Base-by-base conservation (phyloP, 2,113 vertebrate genomes). In the Leptodactylus fuscus region DNA sequence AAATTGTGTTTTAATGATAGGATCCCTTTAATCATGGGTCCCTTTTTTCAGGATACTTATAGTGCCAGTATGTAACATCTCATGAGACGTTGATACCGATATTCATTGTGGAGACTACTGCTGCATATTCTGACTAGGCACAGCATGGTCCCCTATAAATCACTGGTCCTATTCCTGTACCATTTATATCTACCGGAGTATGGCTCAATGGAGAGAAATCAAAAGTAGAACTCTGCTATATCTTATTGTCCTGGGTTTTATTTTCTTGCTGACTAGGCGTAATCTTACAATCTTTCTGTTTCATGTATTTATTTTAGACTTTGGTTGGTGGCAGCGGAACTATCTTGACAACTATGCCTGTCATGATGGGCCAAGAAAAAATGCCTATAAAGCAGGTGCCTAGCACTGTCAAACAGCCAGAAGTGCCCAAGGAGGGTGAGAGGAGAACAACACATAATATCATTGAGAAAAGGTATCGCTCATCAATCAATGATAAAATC, bases 401-500 rank as follows among this genome's bases (percentile, higher is more conserved):
- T 0, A 76, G 85, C 58, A 90, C 88, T 87, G 27, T 94, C 90
- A 90, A 95, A 90, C 85, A 96, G 88, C 87, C 94, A 77, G 89
- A 97, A 89, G 91, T 95, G 90, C 94, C 96, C 85, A 99, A 99
- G 90, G 97, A 99, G 91, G 98, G 98, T 6, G 98, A 99, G 88
- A 95, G 96, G 88, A 94, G 97, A 89, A 99, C 97, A 0, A 98
- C 98, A 16, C 98, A 99, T 91, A 99, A 99, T 90, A 97, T 99
- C 89, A 99, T 99, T n/a, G 98, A 99, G 92, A 99, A 99, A 91
- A 92, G 98, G 1, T 99, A 99, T 81, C 93, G 98, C 0, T 99
- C 98, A 0, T 99, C 98, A 81, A 99, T 99, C 89, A 99, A 99
- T 7, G 98, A 99, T 90, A 99, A 99, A 91, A 99, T 99, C 82